A percentile compares a stretch with the other conserved stretches of the same genome.
Evolutionary conservation across 1,140 invertebrate species (phyloP).

Genomic region (Chironomus tepperi): DNA sequence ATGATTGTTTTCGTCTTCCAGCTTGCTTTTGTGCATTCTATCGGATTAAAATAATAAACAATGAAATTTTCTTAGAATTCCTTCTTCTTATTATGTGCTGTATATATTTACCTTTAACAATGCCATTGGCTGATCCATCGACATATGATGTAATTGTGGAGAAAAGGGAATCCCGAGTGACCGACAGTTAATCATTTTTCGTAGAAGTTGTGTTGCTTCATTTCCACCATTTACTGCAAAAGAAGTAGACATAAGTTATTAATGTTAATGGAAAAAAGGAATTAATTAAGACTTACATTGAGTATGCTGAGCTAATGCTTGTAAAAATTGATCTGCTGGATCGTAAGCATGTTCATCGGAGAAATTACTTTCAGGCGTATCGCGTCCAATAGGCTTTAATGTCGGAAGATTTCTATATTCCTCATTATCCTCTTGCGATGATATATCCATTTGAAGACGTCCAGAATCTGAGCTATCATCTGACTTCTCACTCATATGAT

Average conservation of each 20-base stretch:
- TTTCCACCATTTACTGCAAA: slow-evolving; percentile 41
- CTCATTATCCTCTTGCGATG: slow-evolving; percentile 23
- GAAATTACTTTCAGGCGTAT: slow-evolving; percentile 47
- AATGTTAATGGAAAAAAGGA: not conserved
- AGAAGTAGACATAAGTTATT: not conserved
- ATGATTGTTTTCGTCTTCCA: slow-evolving; percentile 39
- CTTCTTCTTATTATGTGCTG: not conserved
- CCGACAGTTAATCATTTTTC: slow-evolving; percentile 62
- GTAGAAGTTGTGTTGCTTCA: slow-evolving; percentile 60
- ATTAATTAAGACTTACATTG: slow-evolving; percentile 38
- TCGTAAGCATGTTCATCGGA: slow-evolving; percentile 47
- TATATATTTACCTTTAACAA: slow-evolving; percentile 37
- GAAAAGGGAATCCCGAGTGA: slow-evolving; percentile 57
- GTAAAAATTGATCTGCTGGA: slow-evolving; percentile 48
- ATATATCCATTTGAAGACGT: slow-evolving; percentile 29
- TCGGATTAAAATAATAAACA: not conserved
- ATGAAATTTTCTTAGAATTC: slow-evolving; percentile 20
- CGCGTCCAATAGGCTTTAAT: slow-evolving; percentile 30
- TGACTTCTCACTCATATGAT: slow-evolving; percentile 28
- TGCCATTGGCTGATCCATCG: slow-evolving; percentile 35
- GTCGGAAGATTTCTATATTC: slow-evolving; percentile 16
- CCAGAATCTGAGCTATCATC: slow-evolving; percentile 37
- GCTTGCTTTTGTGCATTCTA: slow-evolving; percentile 29
- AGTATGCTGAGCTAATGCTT: slow-evolving; percentile 41
- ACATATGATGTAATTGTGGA: slow-evolving; percentile 30